phyloP scores from a whole-genome alignment of 1,140 invertebrate genomes.

The Caenorhabditis latens region DNA sequence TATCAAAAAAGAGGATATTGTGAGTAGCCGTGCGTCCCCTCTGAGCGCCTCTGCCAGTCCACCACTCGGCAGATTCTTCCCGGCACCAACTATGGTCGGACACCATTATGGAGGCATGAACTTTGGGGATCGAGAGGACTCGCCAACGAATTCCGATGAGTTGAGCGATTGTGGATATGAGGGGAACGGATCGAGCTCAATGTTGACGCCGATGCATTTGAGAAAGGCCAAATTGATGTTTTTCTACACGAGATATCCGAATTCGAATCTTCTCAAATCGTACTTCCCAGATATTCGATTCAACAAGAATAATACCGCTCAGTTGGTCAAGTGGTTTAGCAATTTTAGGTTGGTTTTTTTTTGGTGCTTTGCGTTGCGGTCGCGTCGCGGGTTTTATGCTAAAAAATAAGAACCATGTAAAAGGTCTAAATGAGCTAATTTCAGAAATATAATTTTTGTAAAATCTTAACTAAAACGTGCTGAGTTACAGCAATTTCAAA shows the following conservation, averaged over 20 bases:
- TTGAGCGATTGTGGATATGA: constrained; percentile 68
- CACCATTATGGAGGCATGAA: constrained; percentile 66
- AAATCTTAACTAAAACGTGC: too few relatives aligned
- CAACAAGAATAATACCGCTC: constrained; percentile 99
- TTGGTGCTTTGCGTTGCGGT: too few relatives aligned
- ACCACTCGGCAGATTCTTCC: constrained; percentile 69
- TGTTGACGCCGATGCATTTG: constrained; percentile 97
- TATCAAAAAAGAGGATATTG: constrained; percentile 63
- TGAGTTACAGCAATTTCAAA: too few relatives aligned
- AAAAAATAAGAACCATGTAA: background rate
- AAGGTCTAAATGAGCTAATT: background rate
- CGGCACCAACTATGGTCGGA: constrained; percentile 72
- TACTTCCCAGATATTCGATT: constrained; percentile 99
- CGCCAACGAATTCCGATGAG: constrained; percentile 72
- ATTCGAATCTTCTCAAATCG: constrained; percentile 97
- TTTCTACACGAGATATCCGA: constrained; percentile 99
- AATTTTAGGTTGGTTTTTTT: constrained; percentile 69
- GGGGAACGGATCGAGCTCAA: constrained; percentile 63
- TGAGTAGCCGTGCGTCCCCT: constrained; percentile 64
- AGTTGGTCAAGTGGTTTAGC: constrained; percentile 96
- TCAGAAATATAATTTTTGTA: too few relatives aligned
- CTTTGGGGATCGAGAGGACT: constrained; percentile 66
- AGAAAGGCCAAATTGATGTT: constrained; percentile 99
- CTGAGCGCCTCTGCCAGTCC: constrained; percentile 49
- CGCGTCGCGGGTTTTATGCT: too few relatives aligned